Conservation (phyloP, 2,113 vertebrate species). For the Heloderma charlesbogerti region DNA sequence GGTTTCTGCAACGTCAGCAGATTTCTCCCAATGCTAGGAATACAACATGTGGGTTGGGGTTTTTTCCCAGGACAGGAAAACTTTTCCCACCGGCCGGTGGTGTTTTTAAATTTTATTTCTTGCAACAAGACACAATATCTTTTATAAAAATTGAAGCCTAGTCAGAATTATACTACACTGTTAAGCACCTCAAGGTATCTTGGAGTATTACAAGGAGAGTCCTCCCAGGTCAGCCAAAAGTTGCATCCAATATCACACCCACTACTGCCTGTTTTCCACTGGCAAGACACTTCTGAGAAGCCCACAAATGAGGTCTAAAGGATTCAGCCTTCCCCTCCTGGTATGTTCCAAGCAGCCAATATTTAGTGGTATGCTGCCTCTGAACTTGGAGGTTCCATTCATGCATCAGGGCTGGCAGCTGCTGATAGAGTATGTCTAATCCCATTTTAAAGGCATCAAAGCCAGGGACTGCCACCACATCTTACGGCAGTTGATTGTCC, state of each 20-base stretch:
- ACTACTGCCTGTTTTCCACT: background rate
- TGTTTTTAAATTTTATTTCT: background rate
- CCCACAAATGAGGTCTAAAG: background rate
- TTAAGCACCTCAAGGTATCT: no score
- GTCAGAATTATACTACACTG: no score
- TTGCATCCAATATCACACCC: background rate
- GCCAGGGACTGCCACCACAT: background rate
- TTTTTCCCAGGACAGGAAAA: no score
- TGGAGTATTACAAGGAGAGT: background rate
- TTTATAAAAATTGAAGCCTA: no score
- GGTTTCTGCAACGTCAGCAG: constrained; percentile 11
- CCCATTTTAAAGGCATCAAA: no score
- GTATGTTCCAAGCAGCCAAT: no score
- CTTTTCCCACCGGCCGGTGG: background rate
- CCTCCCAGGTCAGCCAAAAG: background rate
- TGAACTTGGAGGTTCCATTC: background rate
- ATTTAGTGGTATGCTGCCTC: background rate
- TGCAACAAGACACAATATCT: no score
- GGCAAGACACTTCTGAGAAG: background rate
- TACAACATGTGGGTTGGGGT: background rate
- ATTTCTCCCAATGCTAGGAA: constrained; percentile 1
- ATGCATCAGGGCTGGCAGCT: background rate
- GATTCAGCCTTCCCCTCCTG: no score
- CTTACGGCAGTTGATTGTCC: background rate
- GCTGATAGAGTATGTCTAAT: no score